Evolutionary conservation across 1,140 invertebrate species (phyloP), one percentile per base, ranked within the genome.

Genomic region (Dermatophagoides farinae): DNA sequence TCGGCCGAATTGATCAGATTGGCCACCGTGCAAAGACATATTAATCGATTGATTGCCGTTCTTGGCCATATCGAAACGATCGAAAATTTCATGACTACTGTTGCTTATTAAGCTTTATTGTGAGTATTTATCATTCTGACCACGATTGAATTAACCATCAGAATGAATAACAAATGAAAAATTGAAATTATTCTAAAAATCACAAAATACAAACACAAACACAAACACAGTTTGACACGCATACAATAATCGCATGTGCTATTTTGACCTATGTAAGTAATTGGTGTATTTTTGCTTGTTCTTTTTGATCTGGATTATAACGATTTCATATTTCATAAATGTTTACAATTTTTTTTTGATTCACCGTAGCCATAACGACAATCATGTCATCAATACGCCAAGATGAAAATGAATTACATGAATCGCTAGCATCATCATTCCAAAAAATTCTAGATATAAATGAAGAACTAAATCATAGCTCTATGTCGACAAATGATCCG

Each of bases 1-100:
- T 86, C 84, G 1, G 83, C 83, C 44, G 83, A 80, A 71, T 85
- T 85, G 62, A 85, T 85, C 64, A 86, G 84, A 72, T 85, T 85
- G 20, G 83, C 83, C 57, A 79, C 72, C 6, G 81, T 82, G 69
- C 83, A 85, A 50, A 85, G 69, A 47, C 78, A 79, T 4, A 63
- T 60, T 40, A 51, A 53, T 25, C 50, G 40, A 25, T 50, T 38
- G 38, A 22, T 63, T 18, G 51, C 22, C 10, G 47, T 50, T 22
- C 31, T 31, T 8, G 16, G 18, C 55, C 39, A 37, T 51, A 54
- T 61, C 61, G 23, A 22, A 20, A 31, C 8, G 46, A 23, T 18
- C 8, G 46, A 23, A 20, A 23, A 47, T 47, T 8, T 20, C n/a
- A 23, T 18, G n/a, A 9, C 22, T 4, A 23, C 2, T 20, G 46